phyloP scores from a whole-genome alignment of 2,797 vertebrate species.

The Halcyon chelicuti region DNA sequence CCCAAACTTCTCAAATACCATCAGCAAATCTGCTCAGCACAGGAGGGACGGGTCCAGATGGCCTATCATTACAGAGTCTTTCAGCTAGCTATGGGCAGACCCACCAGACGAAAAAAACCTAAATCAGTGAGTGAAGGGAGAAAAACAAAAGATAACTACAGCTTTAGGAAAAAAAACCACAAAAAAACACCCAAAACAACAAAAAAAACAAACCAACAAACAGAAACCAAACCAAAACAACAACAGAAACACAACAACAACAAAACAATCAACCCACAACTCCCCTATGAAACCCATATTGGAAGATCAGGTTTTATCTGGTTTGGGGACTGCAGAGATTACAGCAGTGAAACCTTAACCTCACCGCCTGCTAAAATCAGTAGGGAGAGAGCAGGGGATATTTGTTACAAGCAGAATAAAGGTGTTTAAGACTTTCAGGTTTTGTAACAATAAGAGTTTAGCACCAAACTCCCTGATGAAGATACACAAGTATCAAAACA shows the following conservation, averaged over 20 bases:
- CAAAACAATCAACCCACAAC: background rate
- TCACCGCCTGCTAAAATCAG: background rate
- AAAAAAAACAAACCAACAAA: too few species aligned
- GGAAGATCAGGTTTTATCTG: background rate
- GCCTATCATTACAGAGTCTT: background rate
- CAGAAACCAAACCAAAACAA: background rate
- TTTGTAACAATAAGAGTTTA: background rate
- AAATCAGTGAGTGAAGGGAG: rapidly evolving
- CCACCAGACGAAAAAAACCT: background rate
- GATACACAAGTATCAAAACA: background rate
- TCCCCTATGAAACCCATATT: background rate
- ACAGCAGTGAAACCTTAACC: background rate
- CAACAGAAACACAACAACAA: background rate
- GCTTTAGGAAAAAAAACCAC: background rate
- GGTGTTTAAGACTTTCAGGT: background rate
- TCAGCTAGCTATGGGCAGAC: background rate
- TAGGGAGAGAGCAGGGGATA: background rate
- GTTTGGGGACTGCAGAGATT: background rate
- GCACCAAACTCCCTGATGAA: background rate
- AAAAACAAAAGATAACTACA: background rate
- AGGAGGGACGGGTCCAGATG: slow-evolving; percentile 11
- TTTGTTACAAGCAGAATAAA: background rate
- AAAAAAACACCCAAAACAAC: background rate
- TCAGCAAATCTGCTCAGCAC: background rate
- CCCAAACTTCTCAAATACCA: slow-evolving; percentile 34